Conservation (phyloP, 1,140 invertebrate species). For the Zaprionus africanus region DNA sequence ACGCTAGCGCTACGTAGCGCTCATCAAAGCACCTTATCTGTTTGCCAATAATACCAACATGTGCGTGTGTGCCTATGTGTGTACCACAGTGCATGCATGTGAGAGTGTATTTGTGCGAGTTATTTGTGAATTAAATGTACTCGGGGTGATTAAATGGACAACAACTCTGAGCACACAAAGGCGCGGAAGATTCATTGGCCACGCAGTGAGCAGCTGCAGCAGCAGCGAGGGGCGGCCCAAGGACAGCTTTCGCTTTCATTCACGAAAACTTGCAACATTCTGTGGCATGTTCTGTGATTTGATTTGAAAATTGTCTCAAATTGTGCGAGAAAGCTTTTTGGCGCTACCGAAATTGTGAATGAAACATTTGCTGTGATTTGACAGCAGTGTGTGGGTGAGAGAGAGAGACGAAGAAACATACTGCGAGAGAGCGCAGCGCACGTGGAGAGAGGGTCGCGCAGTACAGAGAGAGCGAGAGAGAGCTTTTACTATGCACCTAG, state of each 20-base stretch:
- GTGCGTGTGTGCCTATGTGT: background rate
- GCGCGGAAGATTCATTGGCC: slow-evolving; percentile 41
- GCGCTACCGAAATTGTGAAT: slow-evolving; percentile 75
- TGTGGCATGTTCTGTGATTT: slow-evolving; percentile 36
- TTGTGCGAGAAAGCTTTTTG: slow-evolving; percentile 38
- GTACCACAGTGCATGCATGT: background rate
- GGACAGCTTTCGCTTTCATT: slow-evolving; percentile 74
- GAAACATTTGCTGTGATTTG: slow-evolving; percentile 43
- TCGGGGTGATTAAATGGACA: slow-evolving; percentile 37
- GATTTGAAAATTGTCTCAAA: slow-evolving; percentile 66
- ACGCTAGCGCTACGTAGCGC: slow-evolving; percentile 55
- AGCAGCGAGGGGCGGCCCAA: background rate
- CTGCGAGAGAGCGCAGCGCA: slow-evolving; percentile 1
- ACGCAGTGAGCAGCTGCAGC: background rate
- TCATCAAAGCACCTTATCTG: slow-evolving; percentile 73
- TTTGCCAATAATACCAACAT: slow-evolving; percentile 54
- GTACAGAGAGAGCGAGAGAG: slow-evolving; percentile 14
- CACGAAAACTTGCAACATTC: slow-evolving; percentile 69
- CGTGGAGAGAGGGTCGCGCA: background rate
- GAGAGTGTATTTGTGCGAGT: slow-evolving; percentile 34
- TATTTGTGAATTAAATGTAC: slow-evolving; percentile 53
- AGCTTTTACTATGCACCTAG: slow-evolving; percentile 59
- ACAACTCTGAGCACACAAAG: slow-evolving; percentile 49
- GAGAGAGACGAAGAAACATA: slow-evolving; percentile 1
- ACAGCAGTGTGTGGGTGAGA: slow-evolving; percentile 8